Conservation (phyloP, 2,888 invertebrate species). For the Drosophila setosimentum region DNA sequence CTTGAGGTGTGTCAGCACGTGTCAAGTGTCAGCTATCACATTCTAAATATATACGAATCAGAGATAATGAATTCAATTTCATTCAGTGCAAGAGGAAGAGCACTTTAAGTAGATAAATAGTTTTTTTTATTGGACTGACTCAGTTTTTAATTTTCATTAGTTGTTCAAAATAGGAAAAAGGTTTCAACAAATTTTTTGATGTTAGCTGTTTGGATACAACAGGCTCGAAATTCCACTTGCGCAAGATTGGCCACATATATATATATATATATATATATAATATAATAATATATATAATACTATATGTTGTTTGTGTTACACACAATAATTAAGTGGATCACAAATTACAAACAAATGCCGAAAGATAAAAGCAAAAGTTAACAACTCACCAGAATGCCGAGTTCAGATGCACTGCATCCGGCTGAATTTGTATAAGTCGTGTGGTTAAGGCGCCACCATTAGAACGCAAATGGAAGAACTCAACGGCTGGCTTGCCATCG, state of each 20-base stretch:
- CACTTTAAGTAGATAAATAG: neutral
- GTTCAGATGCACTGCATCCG: slow-evolving; percentile 94
- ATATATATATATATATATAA: too few species aligned
- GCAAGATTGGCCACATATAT: too few species aligned
- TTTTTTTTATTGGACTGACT: neutral
- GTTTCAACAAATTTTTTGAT: too few species aligned
- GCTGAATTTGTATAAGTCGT: slow-evolving; percentile 94
- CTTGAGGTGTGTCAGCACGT: too few species aligned
- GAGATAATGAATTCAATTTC: neutral
- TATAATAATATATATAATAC: too few species aligned
- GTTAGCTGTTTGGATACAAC: too few species aligned
- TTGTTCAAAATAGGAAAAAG: too few species aligned
- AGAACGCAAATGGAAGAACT: slow-evolving; percentile 97
- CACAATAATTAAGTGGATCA: neutral
- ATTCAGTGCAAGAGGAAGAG: neutral
- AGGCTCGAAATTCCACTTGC: too few species aligned
- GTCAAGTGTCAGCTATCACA: too few species aligned
- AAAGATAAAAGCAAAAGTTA: neutral
- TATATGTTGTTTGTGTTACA: too few species aligned
- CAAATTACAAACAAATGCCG: neutral
- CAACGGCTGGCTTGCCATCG: slow-evolving; percentile 88
- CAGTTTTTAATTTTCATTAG: neutral
- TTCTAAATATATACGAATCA: too few species aligned
- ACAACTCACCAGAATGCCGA: slow-evolving; percentile 95
- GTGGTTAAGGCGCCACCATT: slow-evolving; percentile 98